These are phyloP conservation scores for Apus apus DNA, from an alignment of 2,113 vertebrate species.

Conservation along the genomic window DNA sequence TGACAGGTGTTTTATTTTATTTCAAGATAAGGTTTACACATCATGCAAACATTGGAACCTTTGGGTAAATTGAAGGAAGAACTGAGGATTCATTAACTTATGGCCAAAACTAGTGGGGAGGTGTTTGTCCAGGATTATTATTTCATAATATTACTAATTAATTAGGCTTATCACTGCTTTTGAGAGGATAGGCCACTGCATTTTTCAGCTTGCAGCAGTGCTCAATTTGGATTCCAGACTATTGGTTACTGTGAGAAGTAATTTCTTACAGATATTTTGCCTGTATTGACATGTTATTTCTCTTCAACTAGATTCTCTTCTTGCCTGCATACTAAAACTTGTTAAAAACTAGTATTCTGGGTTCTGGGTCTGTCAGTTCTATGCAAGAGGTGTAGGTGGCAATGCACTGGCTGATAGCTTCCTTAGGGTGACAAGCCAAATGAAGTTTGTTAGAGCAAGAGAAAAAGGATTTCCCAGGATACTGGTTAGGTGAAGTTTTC, in stretches of 20 bases:
- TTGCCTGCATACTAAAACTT: rapidly evolving
- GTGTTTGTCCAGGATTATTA: background rate
- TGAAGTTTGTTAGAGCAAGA: background rate
- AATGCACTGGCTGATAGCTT: background rate
- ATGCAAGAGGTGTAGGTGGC: background rate
- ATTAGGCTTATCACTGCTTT: background rate
- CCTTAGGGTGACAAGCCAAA: background rate
- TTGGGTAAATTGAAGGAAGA: background rate
- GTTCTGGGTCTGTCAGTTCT: background rate
- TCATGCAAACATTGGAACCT: background rate
- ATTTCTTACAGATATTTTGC: background rate
- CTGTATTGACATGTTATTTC: background rate
- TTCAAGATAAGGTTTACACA: background rate
- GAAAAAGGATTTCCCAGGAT: background rate
- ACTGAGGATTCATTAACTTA: background rate
- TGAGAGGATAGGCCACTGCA: background rate
- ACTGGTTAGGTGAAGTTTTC: background rate
- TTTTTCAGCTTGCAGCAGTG: background rate
- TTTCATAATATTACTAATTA: background rate
- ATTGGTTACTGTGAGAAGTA: background rate
- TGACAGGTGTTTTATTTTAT: background rate
- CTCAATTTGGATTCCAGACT: background rate
- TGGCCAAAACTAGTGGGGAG: background rate
- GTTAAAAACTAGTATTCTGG: background rate
- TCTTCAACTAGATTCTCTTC: background rate